Percentiles rank a stretch among this genome's conserved stretches.
Conservation (phyloP, 1,140 invertebrate genomes). For the Eumeta japonica region DNA sequence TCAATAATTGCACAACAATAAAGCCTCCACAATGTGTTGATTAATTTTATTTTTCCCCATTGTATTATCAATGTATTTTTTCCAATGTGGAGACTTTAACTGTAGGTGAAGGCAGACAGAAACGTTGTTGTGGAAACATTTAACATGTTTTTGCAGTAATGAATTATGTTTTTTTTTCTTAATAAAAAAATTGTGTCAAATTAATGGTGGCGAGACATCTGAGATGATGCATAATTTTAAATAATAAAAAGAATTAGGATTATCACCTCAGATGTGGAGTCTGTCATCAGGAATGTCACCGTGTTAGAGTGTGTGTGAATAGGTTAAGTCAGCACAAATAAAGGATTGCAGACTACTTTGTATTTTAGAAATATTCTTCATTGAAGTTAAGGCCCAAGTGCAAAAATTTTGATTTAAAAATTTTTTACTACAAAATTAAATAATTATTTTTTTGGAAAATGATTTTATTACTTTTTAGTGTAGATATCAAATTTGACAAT, state of each 20-base stretch:
- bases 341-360: constrained; percentile 19
- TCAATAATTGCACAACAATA: too few relatives aligned
- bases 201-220: constrained; percentile 18
- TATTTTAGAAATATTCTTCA: constrained; percentile 13
- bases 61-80: too few relatives aligned
- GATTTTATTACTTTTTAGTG: constrained; percentile 2
- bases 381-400: constrained; percentile 20
- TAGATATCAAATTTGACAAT: too few relatives aligned
- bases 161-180: constrained; percentile 2
- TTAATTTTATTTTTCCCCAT: too few relatives aligned
- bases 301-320: constrained; percentile 34
- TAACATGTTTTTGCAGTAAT: constrained; percentile 9
- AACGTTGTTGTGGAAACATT: constrained; percentile 7
- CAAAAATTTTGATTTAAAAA: too few relatives aligned
- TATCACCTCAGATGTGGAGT: too few relatives aligned
- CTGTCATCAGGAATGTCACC: constrained; percentile 24
- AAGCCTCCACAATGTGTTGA: too few relatives aligned
- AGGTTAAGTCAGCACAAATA: constrained; percentile 31
- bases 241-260: constrained; percentile 6
- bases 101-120: too few relatives aligned
- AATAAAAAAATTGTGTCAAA: constrained; percentile 14
- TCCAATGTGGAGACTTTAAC: too few relatives aligned
- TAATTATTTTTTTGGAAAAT: constrained; percentile 1
- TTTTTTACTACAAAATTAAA: too few relatives aligned
- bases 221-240: constrained; percentile 11